Conservation (phyloP, 2,888 invertebrate species). For the Phyllotreta striolata region DNA sequence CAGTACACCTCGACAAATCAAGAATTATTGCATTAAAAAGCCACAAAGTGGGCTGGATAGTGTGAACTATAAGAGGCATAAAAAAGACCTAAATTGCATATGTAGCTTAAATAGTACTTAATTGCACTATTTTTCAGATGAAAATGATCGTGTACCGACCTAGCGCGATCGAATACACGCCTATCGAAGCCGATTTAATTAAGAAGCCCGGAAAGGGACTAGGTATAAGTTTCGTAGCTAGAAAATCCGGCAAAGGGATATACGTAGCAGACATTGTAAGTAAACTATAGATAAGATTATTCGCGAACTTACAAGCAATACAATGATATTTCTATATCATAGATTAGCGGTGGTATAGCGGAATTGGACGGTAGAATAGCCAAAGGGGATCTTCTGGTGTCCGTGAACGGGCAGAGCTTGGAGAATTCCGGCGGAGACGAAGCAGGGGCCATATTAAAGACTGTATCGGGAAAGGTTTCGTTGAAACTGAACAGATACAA, state of each 20-base stretch:
- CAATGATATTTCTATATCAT: too few species aligned
- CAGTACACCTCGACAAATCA: not conserved
- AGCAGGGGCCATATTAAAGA: constrained; percentile 89
- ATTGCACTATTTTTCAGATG: constrained; percentile 65
- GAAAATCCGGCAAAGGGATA: constrained; percentile 80
- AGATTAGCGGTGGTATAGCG: constrained; percentile 88
- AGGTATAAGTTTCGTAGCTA: constrained; percentile 85
- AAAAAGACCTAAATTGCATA: too few species aligned
- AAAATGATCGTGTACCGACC: constrained; percentile 83
- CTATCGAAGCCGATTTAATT: constrained; percentile 81
- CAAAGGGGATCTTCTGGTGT: constrained; percentile 89
- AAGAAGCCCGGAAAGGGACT: constrained; percentile 90
- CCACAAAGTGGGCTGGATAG: too few species aligned
- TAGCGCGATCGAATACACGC: constrained; percentile 74
- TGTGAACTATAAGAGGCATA: too few species aligned
- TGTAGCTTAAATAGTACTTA: too few species aligned
- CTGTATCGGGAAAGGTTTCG: constrained; percentile 80
- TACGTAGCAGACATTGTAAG: constrained; percentile 93
- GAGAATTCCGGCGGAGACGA: constrained; percentile 80
- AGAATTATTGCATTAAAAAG: too few species aligned
- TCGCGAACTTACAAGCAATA: too few species aligned
- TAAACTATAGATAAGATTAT: too few species aligned
- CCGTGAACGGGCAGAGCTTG: constrained; percentile 88
- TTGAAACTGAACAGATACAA: constrained; percentile 90
- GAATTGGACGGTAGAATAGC: constrained; percentile 87